Percentiles rank a stretch among this genome's conserved stretches.
Evolutionary conservation across 2,797 vertebrate genomes (phyloP).

Genomic region (Neosilurus hyrtlii): DNA sequence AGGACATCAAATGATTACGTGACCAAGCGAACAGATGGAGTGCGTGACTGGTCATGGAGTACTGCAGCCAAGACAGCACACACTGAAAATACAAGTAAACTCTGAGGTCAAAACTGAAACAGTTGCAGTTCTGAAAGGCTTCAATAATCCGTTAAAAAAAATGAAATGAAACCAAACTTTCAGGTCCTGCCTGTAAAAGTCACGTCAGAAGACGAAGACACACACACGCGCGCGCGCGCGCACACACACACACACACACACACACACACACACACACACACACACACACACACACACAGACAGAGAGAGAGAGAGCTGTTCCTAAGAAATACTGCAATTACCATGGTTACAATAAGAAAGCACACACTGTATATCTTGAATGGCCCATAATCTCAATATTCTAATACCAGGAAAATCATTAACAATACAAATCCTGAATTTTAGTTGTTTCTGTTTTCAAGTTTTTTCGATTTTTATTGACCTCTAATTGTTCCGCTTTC

Average conservation of each 20-base stretch:
- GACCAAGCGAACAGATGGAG: slow-evolving; percentile 45
- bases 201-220: background rate
- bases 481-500: background rate
- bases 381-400: background rate
- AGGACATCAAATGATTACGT: slow-evolving; percentile 37
- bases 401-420: background rate
- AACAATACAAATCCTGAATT: background rate
- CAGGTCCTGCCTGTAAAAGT: background rate
- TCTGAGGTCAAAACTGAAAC: slow-evolving; percentile 35
- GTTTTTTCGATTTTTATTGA: background rate
- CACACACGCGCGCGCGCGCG: background rate
- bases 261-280: background rate
- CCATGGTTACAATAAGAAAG: background rate
- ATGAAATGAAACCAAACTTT: slow-evolving; percentile 17
- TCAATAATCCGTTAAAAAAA: background rate
- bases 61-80: slow-evolving; percentile 22
- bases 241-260: background rate
- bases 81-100: slow-evolving; percentile 35
- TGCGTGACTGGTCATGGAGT: slow-evolving; percentile 21
- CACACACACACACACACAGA: background rate
- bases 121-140: background rate
- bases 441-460: background rate
- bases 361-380: background rate
- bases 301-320: background rate
- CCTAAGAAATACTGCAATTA: background rate